phyloP scores from a whole-genome alignment of 2,113 vertebrate species.

The Chloebia gouldiae region DNA sequence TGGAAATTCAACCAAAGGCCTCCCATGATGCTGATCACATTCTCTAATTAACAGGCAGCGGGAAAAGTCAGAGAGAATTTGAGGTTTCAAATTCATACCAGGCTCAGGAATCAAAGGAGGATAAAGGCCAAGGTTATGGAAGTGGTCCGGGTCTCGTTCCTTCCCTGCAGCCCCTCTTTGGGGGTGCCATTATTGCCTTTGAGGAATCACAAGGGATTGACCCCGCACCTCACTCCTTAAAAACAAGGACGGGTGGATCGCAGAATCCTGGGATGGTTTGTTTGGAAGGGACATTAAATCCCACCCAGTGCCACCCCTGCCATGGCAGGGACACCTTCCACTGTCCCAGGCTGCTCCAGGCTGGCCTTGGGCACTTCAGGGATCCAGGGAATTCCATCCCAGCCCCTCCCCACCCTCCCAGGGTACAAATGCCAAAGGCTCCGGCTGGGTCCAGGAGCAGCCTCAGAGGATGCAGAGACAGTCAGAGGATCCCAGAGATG shows the following conservation, averaged over 20 bases:
- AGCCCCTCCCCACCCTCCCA: too few species aligned
- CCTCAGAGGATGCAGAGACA: neutral
- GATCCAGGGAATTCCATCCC: neutral
- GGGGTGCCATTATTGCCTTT: neutral
- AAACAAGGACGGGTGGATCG: neutral
- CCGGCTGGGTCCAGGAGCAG: neutral
- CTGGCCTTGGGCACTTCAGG: neutral
- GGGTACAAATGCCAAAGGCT: neutral
- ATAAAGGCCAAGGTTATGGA: neutral
- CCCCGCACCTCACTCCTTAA: neutral
- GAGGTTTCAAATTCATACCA: neutral
- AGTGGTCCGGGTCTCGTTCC: neutral
- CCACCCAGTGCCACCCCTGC: rapidly evolving
- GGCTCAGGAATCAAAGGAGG: neutral
- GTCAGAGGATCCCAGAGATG: neutral
- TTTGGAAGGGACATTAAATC: neutral
- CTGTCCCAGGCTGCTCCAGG: rapidly evolving
- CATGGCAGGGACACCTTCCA: neutral
- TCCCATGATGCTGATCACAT: neutral
- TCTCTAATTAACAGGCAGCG: neutral
- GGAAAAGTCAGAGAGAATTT: neutral
- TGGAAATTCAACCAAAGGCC: neutral
- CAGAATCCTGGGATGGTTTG: neutral
- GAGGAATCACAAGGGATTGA: rapidly evolving
- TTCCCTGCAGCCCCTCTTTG: neutral